A percentile compares a stretch with the other conserved stretches of the same genome.
phyloP scores from a whole-genome alignment of 2,888 invertebrate species.

The Sphinx pinastri region DNA sequence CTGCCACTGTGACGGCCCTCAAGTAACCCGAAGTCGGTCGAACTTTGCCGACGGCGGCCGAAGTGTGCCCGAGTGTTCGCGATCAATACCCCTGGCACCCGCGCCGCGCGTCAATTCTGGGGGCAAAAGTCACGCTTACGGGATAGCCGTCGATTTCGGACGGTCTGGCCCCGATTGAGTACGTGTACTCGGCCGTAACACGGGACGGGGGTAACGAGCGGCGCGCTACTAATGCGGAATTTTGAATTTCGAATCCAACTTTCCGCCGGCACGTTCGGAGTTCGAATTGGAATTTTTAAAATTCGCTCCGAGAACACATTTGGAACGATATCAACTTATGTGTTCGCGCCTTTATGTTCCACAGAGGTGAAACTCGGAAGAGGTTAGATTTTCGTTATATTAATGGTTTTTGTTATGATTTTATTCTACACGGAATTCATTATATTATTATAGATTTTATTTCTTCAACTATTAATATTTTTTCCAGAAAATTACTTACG shows the following conservation, averaged over 20 bases:
- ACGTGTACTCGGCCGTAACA: slow-evolving; percentile 43
- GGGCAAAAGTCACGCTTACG: slow-evolving; percentile 80
- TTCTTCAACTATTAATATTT: too few species aligned
- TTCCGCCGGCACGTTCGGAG: slow-evolving; percentile 9
- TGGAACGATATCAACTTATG: slow-evolving; percentile 29
- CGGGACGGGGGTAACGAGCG: slow-evolving; percentile 54
- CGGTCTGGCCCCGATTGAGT: slow-evolving; percentile 69
- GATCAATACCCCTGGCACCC: slow-evolving; percentile 78
- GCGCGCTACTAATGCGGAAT: slow-evolving; percentile 52
- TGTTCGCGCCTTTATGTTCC: slow-evolving; percentile 13
- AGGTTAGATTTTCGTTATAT: neutral
- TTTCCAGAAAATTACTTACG: too few species aligned
- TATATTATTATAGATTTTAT: too few species aligned
- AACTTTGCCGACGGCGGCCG: slow-evolving; percentile 66
- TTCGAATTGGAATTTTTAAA: slow-evolving; percentile 23
- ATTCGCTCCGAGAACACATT: slow-evolving; percentile 37
- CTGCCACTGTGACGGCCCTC: slow-evolving; percentile 61
- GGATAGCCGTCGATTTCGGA: slow-evolving; percentile 76
- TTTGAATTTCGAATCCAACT: slow-evolving; percentile 45
- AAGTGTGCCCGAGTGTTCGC: slow-evolving; percentile 69
- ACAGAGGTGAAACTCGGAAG: neutral
- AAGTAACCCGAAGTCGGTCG: slow-evolving; percentile 75
- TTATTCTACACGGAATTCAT: neutral
- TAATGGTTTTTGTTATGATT: neutral
- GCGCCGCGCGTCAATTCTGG: slow-evolving; percentile 76